phyloP scores from a whole-genome alignment of 1,140 invertebrate genomes.

The Magallana ariakensis region DNA sequence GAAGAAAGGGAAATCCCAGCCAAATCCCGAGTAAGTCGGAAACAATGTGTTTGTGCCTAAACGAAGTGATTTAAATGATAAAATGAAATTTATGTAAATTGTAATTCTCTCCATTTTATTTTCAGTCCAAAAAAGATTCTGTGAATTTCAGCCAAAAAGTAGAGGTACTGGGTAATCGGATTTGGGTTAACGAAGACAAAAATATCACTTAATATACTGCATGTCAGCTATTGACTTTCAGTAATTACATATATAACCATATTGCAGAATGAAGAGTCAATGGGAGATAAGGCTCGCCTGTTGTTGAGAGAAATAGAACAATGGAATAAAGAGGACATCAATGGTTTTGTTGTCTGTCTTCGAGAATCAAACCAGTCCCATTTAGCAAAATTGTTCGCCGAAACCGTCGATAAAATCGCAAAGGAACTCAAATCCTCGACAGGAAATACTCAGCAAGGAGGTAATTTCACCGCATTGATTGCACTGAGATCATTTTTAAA shows the following conservation, averaged over 20 bases:
- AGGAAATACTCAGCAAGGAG: not conserved
- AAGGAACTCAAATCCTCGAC: not conserved
- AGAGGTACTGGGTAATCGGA: not conserved
- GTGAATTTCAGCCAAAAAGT: conserved; percentile 1
- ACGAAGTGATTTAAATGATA: no score
- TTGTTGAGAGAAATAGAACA: not conserved
- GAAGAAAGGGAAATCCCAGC: not conserved
- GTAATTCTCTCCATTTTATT: not conserved
- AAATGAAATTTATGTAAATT: no score
- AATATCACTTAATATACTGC: no score
- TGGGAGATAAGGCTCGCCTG: conserved; percentile 24
- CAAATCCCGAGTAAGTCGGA: not conserved
- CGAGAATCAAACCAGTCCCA: not conserved
- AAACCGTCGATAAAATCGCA: not conserved
- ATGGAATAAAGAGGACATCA: not conserved
- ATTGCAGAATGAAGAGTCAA: conserved; percentile 29
- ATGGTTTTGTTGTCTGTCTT: conserved; percentile 24
- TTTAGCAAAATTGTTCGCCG: not conserved
- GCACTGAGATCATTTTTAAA: no score
- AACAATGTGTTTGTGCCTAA: no score
- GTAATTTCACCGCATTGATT: not conserved
- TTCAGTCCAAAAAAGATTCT: not conserved
- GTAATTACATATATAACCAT: not conserved
- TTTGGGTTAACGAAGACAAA: no score
- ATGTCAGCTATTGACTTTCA: no score